phyloP scores from a whole-genome alignment of 2,888 invertebrate species.

The Glaucopsyche alexis region DNA sequence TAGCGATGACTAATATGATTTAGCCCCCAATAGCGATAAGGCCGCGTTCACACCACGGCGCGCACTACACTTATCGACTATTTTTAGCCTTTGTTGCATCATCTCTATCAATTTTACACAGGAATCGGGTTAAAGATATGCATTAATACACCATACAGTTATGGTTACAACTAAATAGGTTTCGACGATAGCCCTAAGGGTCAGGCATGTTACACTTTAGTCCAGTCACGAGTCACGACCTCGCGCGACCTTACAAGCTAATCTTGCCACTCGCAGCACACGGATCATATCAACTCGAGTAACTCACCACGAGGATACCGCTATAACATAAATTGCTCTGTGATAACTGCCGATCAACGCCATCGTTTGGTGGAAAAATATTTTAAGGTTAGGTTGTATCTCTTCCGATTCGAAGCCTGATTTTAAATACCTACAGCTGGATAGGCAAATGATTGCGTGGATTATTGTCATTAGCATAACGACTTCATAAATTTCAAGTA shows the following conservation, averaged over 20 bases:
- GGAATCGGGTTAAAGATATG: not conserved
- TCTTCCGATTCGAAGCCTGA: not conserved
- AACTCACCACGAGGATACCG: not conserved
- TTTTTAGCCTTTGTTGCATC: not conserved
- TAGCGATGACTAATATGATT: slow-evolving; percentile 37
- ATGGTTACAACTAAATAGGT: not conserved
- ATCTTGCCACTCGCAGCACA: slow-evolving; percentile 6
- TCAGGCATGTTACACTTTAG: not conserved
- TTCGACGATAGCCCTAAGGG: slow-evolving; percentile 2
- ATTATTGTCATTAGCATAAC: slow-evolving; percentile 13
- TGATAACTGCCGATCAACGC: not conserved
- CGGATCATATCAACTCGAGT: not conserved
- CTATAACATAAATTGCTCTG: not conserved
- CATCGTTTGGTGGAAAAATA: not conserved
- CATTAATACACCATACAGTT: not conserved
- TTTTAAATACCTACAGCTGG: not conserved
- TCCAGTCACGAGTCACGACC: slow-evolving; percentile 12
- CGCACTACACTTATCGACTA: not conserved
- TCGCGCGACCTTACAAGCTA: slow-evolving; percentile 5
- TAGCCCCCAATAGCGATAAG: slow-evolving; percentile 30
- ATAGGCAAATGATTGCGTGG: slow-evolving; percentile 1
- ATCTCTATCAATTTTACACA: not conserved
- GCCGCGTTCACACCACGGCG: slow-evolving; percentile 20
- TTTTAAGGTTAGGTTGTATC: not conserved
- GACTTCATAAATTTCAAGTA: slow-evolving; percentile 5